Evolutionary conservation across 2,797 vertebrate genomes (phyloP), one percentile per base, ranked within the genome.

Genomic region (Cynodonichthys magdalenae): DNA sequence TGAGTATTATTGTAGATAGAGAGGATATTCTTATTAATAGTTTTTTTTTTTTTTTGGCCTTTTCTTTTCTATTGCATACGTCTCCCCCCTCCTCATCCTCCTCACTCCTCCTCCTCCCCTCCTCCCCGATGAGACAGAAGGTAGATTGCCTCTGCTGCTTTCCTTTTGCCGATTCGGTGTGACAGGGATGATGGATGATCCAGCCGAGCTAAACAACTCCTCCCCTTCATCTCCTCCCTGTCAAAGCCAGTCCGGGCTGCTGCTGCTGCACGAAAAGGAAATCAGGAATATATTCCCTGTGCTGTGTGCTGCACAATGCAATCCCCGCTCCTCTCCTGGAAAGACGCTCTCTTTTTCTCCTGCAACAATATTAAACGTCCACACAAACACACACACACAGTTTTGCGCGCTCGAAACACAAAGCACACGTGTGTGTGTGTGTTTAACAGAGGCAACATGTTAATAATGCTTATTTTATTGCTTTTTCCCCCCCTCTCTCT

Each of bases 151-250:
- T 93, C 92, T 90, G 83, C 91, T 90, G 93, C 91, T 94, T 92
- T 94, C 95, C 95, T 92, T 87, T 94, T 94, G 94, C 94, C 95
- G 95, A 94, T 94, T 94, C 93, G 88, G 90, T 92, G 92, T 95
- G 95, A 97, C 96, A 96, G 95, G 90, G 92, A 96, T 98, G 97
- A 99, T 98, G 96, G 96, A 99, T 98, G 96, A 96, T 93, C 92
- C 91, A 80, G 93, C 94, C 79, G 92, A 91, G 93, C 94, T 92
- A 94, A 92, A 89, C 94, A 93, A 93, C 95, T 93, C 95, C 95
- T 93, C 94, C 95, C 94, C 94, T 94, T 91, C 94, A 90, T 93
- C 95, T 94, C 94, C 94, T 85, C 93, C 65, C 89, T 95, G 94
- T 94, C 95, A 94, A 87, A 94, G 92, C 92, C 89, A 92, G 93